Base-by-base conservation (phyloP, 2,797 vertebrate species). In the Tragopan temminckii region DNA sequence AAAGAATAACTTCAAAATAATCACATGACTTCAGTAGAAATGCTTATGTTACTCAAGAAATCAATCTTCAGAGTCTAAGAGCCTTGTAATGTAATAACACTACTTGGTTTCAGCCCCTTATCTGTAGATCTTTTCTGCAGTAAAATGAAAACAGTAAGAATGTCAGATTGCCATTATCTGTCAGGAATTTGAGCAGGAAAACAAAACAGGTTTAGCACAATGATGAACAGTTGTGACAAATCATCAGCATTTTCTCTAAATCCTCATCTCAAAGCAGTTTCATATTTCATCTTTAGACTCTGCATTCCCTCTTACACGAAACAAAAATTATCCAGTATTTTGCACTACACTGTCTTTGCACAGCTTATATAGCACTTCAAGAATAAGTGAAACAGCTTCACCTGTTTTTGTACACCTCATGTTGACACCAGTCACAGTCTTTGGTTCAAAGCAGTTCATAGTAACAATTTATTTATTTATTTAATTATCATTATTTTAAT, bases 181-280 rank as follows among this genome's bases (percentile, higher is more conserved):
- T 93, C 86, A 96, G 84, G 90, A 79, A 86, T 89, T 91, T 94
- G 88, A 96, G 77, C 79, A 90, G 90, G 88, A 96, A 97, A 96
- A 94, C 80, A 93, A 96, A 92, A 95, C 83, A 94, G 94, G 76
- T 95, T 95, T 93, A 96, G 95, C 77, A 24, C 70, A 95, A 80
- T 93, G 89, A 96, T 71, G 91, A 88, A 84, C 74, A 96, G 70
- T 81, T 94, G 94, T 96, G 88, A 95, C 83, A 94, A 75, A 93
- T 96, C 91, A 91, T 96, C 93, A 95, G 75, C 89, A 86, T 90
- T 95, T 89, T 91, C 93, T 93, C 70, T 77, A 88, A 78, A 96
- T 90, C 82, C 71, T 88, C 72, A 90, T 94, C 92, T 96, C 90
- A 93, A 94, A 93, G 88, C 80, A 94, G 85, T 95, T 95, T 95